Evolutionary conservation across 2,888 invertebrate genomes (phyloP), one percentile per base, ranked within the genome.

Genomic region (Electrophaes corylata): DNA sequence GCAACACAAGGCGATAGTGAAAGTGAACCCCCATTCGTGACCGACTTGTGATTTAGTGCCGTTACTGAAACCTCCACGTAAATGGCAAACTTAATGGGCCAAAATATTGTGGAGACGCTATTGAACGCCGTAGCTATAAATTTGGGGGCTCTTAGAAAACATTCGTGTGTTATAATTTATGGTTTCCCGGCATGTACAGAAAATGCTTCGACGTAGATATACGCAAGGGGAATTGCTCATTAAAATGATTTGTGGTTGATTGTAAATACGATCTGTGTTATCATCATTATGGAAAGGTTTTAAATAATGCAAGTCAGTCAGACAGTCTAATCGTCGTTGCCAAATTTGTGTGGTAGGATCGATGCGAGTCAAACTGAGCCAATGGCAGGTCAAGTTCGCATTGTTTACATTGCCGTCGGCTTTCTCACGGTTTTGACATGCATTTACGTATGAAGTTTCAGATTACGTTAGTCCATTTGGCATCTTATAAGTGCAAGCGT

Each of bases 341-440:
- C 75, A 73, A 78, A 76, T 73, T 65, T 67, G 54, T 57, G 65
- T 63, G 44, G 73, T 67, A 70, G 59, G 57, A 60, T 47, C 20
- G 33, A 31, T 54, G 54, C 20, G 16, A 46, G 43, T 57, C 65
- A 57, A 63, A 65, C 62, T 58, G 63, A 66, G 62, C 62, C 73
- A 73, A 69, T 73, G 65, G 64, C 74, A 67, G 84, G 83, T 84
- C 84, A 84, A 84, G 84, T 78, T 78, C 78, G 73, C 65, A 63
- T 66, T 57, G 68, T 52, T 52, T 53, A 55, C 53, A 45, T 43
- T 11, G 35, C 35, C 45, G 19, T 48, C 39, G 33, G 31, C 52
- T 52, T 64, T 48, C 58, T 55, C 43, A 51, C 55, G 49, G 20
- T 37, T 37, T 43, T 49, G 19, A 37, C 43, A 14, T 41, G 23